These are phyloP conservation scores for Nansenia antarctica DNA, from an alignment of 2,113 vertebrate species.

Conservation along the genomic window DNA sequence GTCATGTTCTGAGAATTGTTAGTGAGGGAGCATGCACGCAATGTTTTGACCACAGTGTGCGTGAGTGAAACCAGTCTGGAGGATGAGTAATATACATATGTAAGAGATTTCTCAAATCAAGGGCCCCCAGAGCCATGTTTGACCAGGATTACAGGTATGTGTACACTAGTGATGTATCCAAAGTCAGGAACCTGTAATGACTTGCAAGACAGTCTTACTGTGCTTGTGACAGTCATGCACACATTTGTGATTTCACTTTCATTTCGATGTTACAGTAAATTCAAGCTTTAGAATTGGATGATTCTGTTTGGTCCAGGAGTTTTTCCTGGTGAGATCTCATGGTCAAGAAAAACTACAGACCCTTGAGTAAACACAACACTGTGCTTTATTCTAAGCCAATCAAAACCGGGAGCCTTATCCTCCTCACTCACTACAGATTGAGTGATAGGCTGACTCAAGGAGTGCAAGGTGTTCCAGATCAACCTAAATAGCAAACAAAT, in stretches of 20 bases:
- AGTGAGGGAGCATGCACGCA: no score
- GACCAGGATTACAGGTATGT: slow-evolving; percentile 30
- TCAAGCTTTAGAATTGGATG: neutral
- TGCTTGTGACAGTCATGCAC: neutral
- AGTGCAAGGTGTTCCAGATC: slow-evolving; percentile 26
- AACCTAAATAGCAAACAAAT: slow-evolving; percentile 44
- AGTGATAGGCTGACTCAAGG: slow-evolving; percentile 6
- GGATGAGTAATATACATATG: neutral
- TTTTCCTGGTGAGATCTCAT: neutral
- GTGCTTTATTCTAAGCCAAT: neutral
- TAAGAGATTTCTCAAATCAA: slow-evolving; percentile 30
- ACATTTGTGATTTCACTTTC: neutral
- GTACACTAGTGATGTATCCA: slow-evolving; percentile 19
- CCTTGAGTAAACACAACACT: slow-evolving; percentile 8
- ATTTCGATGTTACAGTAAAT: neutral
- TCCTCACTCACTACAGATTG: slow-evolving; percentile 13
- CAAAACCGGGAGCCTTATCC: slow-evolving; percentile 6
- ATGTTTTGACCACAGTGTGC: no score
- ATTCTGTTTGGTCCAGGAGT: neutral
- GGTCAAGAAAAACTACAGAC: neutral
- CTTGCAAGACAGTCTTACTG: neutral
- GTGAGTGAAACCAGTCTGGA: no score
- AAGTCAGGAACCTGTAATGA: slow-evolving; percentile 19
- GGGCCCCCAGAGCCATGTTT: slow-evolving; percentile 27
- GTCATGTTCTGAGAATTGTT: no score